Evolutionary conservation across 2,113 vertebrate genomes (phyloP), one percentile per base, ranked within the genome.

Genomic region (Cynocephalus volans): DNA sequence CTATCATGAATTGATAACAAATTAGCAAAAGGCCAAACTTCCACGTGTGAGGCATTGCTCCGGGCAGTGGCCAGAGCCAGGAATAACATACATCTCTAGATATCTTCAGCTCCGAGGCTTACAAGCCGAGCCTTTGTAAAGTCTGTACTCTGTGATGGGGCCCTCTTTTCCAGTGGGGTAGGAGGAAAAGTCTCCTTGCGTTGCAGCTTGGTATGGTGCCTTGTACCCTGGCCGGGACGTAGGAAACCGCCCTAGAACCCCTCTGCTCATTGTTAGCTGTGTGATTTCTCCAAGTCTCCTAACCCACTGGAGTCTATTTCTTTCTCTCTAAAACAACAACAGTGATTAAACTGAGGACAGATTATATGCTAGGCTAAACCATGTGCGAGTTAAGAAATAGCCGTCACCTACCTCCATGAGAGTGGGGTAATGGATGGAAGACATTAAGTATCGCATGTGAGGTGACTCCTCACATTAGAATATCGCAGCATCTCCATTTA

Each of bases 301-400:
- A 86, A 50, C 9, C 65, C 26, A 1, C 8, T 85, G 67, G 48
- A 60, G 3, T 87, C 54, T 50, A 56, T 65, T 82, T 93, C 77
- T 81, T 94, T 95, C 96, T 96, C 95, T 97, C 56, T 76, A 36
- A 95, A 83, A 77, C 36, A 52, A 90, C 4, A 89, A 83, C 94
- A 67, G 73, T 41, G 83, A 41, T 48, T 96, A 84, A 81, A 67
- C 50, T 65, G 23, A 92, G 56, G 36, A 86, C 28, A 85, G 41
- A 67, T 4, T 58, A 3, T 19, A 8, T 5, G 0, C 2, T 12
- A 41, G 41, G 3, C 86, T 75, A 73, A 79, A 13, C 48, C 1
- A 1, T 1, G 1, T 50, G 52, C n/a, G 23, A 60, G 24, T 31
- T 36, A 76, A 50, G 72, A 62, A 26, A 21, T 0, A 8, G n/a